Base-by-base conservation (phyloP, 1,140 invertebrate genomes). In the Drosophila bocki region DNA sequence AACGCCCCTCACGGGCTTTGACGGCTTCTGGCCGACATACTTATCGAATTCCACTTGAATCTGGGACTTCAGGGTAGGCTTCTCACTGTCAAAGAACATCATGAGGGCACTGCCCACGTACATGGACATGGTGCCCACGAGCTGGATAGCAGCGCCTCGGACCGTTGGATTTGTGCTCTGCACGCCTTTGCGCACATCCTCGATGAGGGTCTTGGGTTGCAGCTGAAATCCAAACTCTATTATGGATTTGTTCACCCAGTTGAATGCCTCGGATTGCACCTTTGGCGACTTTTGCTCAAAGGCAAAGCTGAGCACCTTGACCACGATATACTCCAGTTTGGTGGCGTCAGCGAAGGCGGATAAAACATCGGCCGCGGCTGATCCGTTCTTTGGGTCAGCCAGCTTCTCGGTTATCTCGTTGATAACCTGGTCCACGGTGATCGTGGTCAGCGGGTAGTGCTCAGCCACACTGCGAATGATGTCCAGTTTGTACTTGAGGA, bases 241-340 rank as follows among this genome's bases (percentile, higher is more conserved):
- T 1, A 98, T 94, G 19, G 97, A 95, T 44, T 94, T 94, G 5
- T 95, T 93, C 37, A 98, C 93, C 97, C 98, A 98, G 33, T 95
- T 93, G 17, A 98, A 94, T 53, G 96, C 94, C 93, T 98, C 97
- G 13, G 97, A 95, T 81, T 98, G 97, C 39, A 98, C 97, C 92
- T 98, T 98, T 0, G 98, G 98, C 92, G 97, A 98, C 93, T 98
- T 98, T 92, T 98, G 97, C 3, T 95, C 96, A 92, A 98, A 97
- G 0, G 97, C 96, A 91, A 95, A 96, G 7, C 95, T 94, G 2
- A 97, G 83, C 6, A 96, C 95, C 90, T 96, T 95, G 47, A 94
- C 94, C 8, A 96, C 94, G 0, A 98, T 95, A 75, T 95, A 95
- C 61, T 98, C 96, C 22, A 98, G 93, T 42, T 94, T 95, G 19